Evolutionary conservation across 1,140 invertebrate species (phyloP).

Genomic region (Drosophila pachea): DNA sequence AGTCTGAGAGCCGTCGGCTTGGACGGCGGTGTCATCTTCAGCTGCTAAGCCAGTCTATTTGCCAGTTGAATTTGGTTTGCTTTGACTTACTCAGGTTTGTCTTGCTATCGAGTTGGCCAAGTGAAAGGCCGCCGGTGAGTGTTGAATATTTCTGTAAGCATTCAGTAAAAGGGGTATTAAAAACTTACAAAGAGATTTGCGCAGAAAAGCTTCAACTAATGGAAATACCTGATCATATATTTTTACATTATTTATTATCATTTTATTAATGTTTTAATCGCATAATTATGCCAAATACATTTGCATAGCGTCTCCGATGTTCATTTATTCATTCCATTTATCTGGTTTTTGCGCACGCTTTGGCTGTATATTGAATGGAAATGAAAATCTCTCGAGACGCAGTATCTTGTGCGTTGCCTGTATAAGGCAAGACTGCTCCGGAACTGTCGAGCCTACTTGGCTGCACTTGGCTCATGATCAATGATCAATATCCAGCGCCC

Average conservation of each 20-base stretch:
- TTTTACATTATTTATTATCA: conserved; percentile 7
- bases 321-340: conserved; percentile 5
- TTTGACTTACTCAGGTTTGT: conserved; percentile 14
- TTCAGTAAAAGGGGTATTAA: conserved; percentile 20
- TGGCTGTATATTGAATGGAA: conserved; percentile 29
- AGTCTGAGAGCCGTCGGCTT: neutral
- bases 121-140: conserved; percentile 38
- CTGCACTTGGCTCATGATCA: conserved; percentile 14
- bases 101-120: conserved; percentile 30
- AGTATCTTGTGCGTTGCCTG: conserved; percentile 27
- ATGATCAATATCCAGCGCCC: conserved; percentile 13
- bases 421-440: conserved; percentile 21
- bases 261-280: neutral
- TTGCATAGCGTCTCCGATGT: conserved; percentile 3
- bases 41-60: neutral
- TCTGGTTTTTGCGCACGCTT: conserved; percentile 15
- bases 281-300: neutral
- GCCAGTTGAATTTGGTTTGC: conserved; percentile 26
- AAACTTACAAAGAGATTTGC: conserved; percentile 15
- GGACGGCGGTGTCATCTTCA: conserved; percentile 10
- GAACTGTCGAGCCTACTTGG: conserved; percentile 7
- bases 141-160: conserved; percentile 9
- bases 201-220: neutral
- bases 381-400: conserved; percentile 40
- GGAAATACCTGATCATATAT: neutral